phyloP scores from a whole-genome alignment of 2,888 invertebrate genomes.

The Rhabditoides inermis region DNA sequence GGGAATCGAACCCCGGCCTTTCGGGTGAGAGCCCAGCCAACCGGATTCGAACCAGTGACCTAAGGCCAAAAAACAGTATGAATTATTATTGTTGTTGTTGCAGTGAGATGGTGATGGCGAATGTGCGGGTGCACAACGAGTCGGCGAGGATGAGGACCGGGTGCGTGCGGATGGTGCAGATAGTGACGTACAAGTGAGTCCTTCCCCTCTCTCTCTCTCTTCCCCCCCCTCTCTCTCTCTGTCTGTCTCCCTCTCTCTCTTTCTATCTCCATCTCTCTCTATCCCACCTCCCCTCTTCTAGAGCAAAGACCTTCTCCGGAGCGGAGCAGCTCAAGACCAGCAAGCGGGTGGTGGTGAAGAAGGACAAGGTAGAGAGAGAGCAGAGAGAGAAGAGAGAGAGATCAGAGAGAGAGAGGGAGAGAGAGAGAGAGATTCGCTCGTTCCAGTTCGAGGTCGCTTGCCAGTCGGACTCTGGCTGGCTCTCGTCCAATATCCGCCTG shows the following conservation, averaged over 20 bases:
- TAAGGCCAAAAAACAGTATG: too few relatives aligned
- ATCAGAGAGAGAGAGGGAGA: background rate
- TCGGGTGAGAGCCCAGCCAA: too few relatives aligned
- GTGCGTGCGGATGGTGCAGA: conserved; percentile 19
- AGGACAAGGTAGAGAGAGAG: conserved; percentile 11
- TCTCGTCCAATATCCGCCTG: conserved; percentile 26
- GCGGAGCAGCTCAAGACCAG: conserved; percentile 42
- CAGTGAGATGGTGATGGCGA: too few relatives aligned
- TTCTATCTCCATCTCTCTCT: too few relatives aligned
- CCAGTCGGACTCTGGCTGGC: conserved; percentile 21
- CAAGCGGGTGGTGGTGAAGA: conserved; percentile 26
- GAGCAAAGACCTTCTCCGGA: conserved; percentile 50
- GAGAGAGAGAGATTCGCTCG: background rate
- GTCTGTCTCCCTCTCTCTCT: too few relatives aligned
- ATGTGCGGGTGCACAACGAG: conserved; percentile 23
- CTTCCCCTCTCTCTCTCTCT: background rate
- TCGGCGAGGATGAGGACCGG: conserved; percentile 15
- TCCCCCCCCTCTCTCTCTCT: background rate
- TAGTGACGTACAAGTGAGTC: conserved; percentile 20
- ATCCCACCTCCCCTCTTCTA: too few relatives aligned
- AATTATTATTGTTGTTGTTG: too few relatives aligned
- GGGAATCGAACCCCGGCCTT: too few relatives aligned
- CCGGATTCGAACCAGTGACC: too few relatives aligned
- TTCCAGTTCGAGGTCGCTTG: conserved; percentile 20
- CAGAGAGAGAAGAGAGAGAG: background rate